Percentiles rank a stretch among this genome's conserved stretches.
Evolutionary conservation across 2,797 vertebrate genomes (phyloP).

Genomic region (Galagoides demidoff): DNA sequence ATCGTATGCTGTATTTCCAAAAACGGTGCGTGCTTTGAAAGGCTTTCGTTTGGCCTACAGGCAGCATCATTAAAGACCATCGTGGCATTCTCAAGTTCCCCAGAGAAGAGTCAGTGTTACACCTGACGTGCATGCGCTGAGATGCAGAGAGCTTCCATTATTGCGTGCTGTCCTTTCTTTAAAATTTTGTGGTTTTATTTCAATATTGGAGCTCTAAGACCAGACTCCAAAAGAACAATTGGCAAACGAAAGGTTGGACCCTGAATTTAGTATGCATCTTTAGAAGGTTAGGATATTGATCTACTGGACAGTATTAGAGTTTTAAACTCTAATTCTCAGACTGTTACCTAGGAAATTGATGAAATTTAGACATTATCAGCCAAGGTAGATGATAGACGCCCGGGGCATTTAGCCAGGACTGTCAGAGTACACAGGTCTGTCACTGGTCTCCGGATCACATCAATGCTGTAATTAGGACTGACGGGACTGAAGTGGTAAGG

Average conservation of each 20-base stretch:
- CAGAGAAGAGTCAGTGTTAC: background rate
- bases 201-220: background rate
- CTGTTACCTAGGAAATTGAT: constrained; percentile 52
- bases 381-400: background rate
- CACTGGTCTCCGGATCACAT: background rate
- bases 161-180: background rate
- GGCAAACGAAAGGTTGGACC: constrained; percentile 5
- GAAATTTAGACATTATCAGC: constrained; percentile 47
- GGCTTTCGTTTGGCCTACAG: background rate
- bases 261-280: background rate
- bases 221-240: background rate
- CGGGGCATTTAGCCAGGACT: background rate
- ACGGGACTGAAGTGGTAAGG: background rate
- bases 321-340: constrained; percentile 52
- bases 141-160: background rate
- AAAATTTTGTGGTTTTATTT: background rate
- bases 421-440: background rate
- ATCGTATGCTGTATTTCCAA: background rate
- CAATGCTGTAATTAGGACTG: background rate
- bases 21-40: background rate
- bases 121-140: background rate
- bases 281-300: constrained; percentile 64
- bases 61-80: constrained; percentile 10
- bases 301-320: constrained; percentile 41
- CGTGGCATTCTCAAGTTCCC: constrained; percentile 34